Base-by-base conservation (phyloP, 1,140 invertebrate species). In the Phthorimaea operculella region DNA sequence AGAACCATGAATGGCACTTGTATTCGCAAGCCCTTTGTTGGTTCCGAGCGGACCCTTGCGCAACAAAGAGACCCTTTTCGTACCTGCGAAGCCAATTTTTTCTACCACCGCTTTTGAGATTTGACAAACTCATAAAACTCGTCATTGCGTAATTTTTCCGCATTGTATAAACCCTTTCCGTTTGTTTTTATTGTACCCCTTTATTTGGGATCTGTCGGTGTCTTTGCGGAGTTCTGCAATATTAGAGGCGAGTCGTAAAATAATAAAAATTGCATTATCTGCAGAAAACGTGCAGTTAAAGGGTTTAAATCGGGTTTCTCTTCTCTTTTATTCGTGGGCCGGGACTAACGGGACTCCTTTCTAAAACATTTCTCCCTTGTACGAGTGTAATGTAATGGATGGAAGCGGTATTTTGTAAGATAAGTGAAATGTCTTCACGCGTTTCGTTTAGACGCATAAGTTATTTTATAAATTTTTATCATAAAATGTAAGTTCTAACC, bases 111-210 rank as follows among this genome's bases (percentile, higher is more conserved):
- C 60, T 65, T 70, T 70, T 67, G 54, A 70, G 65, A 58, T 70
- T 70, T 67, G 54, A 70, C 66, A 58, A 60, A 52, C 53, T 70
- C 70, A 64, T 78, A 81, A 77, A 83, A 76, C 68, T 69, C 49
- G 69, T 57, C 54, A 75, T 81, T 78, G 79, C 78, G 76, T 82
- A 84, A 81, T 81, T 79, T 75, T 82, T 82, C 78, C 70, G 78
- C 78, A 82, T 83, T 82, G 72, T 81, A 54, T 72, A 75, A 81
- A 85, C 78, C 78, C 79, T 83, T 83, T 81, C 74, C 79, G 74
- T 76, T 78, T 79, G 70, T 77, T 75, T 79, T 82, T 76, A 80
- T 76, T 75, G 66, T 70, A 72, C 64, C 63, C 73, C 66, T 76
- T 76, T 73, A 74, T 68, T 69, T 68, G 50, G 48, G 33, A 59